These are phyloP conservation scores for Tethea ocularis DNA, from an alignment of 2,888 invertebrate genomes.

Conservation along the genomic window DNA sequence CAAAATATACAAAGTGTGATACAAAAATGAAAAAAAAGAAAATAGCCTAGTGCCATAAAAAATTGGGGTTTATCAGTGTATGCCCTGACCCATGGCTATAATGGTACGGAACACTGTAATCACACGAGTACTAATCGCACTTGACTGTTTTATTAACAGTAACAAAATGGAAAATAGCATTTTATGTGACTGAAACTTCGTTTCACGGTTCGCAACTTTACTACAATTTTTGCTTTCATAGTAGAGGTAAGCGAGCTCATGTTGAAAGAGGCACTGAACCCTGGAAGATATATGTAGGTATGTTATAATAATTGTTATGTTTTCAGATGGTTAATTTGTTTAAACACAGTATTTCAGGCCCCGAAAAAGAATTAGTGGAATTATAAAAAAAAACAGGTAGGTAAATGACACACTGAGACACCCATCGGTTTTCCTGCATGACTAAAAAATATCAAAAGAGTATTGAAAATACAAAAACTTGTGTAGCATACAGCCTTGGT, in stretches of 20 bases:
- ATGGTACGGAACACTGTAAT: too few relatives aligned
- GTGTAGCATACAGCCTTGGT: background rate
- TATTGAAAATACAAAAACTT: too few relatives aligned
- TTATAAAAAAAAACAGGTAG: too few relatives aligned
- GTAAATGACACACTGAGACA: too few relatives aligned
- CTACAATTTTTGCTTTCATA: conserved; percentile 61
- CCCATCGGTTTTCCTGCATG: too few relatives aligned
- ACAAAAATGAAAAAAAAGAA: too few relatives aligned
- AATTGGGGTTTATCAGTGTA: too few relatives aligned
- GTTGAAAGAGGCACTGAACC: background rate
- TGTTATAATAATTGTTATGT: background rate
- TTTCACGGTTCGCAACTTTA: conserved; percentile 58
- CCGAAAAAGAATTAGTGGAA: background rate
- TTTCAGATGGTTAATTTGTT: background rate
- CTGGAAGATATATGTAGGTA: background rate
- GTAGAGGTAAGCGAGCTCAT: conserved; percentile 25
- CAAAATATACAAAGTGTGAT: too few relatives aligned
- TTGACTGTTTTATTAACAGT: conserved; percentile 11
- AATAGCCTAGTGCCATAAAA: too few relatives aligned
- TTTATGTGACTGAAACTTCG: conserved; percentile 47
- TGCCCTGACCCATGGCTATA: too few relatives aligned
- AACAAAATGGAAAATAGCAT: conserved; percentile 30
- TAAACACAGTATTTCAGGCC: background rate
- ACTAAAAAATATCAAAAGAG: background rate
- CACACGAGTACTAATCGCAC: too few relatives aligned